Base-by-base conservation (phyloP, 2,888 invertebrate genomes). In the Caenorhabditis sp. region DNA sequence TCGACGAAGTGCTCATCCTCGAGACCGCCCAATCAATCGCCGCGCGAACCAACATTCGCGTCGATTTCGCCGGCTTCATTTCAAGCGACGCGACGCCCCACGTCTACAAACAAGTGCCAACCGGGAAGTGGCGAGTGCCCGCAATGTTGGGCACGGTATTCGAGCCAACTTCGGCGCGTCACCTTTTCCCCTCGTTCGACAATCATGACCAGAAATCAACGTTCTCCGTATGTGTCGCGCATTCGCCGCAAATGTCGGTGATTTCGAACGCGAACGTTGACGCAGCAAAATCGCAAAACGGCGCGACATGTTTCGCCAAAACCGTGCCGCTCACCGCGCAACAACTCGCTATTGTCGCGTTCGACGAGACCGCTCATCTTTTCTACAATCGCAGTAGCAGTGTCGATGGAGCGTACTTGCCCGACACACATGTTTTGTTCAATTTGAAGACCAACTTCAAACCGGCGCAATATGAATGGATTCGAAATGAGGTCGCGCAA, bases 171-270 rank as follows among this genome's bases (percentile, higher is more conserved):
- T 68, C 72, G 3, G 73, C 77, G 24, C 60, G 77, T 8, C 64
- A 70, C 23, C 50, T 79, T 51, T 77, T 79, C 70, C 79, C 79
- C 17, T 59, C 69, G 0, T 65, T 79, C 27, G 79, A 79, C 49
- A 43, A 67, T 10, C 63, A 65, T 21, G 49, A 66, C 14, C 66
- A 72, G 21, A 79, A 77, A 62, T 69, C 77, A 19, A 64, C 76
- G 1, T 62, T 79, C 63, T 61, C 63, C 21, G 60, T 79, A 19
- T 79, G 79, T 51, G 31, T 79, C 58, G 61, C 62, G 14, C 75
- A 77, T 24, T 60, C 64, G 23, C 50, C 64, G 23, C 53, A 61
- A 19, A 65, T 77, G 57, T 51, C 67, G 12, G 76, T 70, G 21
- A 58, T 77, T 14, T 73, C 79, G 17, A 79, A 79, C 57, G 62